Conservation (phyloP, 2,113 vertebrate genomes). For the Pangasianodon gigas region DNA sequence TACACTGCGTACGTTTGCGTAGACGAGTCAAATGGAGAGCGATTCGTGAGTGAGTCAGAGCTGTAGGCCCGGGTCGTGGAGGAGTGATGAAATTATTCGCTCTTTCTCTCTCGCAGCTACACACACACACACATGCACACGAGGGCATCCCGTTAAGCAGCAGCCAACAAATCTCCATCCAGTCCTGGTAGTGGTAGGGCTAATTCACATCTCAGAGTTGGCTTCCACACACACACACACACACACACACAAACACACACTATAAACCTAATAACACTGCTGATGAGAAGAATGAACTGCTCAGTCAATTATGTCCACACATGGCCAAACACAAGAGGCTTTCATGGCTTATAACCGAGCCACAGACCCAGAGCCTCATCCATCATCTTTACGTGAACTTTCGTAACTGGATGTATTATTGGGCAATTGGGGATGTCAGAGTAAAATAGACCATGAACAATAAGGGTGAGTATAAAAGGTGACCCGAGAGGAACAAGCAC, state of each 20-base stretch:
- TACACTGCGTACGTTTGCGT: constrained; percentile 16
- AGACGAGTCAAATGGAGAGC: constrained; percentile 32
- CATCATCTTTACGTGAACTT: constrained; percentile 34
- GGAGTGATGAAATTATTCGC: constrained; percentile 36
- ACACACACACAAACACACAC: not conserved
- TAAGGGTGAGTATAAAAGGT: not conserved
- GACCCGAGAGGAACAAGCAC: constrained; percentile 1
- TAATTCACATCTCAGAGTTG: constrained; percentile 18
- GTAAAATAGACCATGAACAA: constrained; percentile 19
- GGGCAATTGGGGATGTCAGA: constrained; percentile 5
- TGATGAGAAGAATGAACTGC: constrained; percentile 43
- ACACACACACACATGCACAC: constrained; percentile 38
- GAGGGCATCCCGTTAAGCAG: constrained; percentile 17
- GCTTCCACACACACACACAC: not conserved
- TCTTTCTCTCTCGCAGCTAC: not conserved
- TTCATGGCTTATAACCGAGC: constrained; percentile 28
- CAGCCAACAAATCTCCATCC: constrained; percentile 45
- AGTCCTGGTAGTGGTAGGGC: constrained; percentile 29
- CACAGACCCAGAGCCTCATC: constrained; percentile 17
- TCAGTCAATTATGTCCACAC: constrained; percentile 48
- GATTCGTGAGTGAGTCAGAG: constrained; percentile 41
- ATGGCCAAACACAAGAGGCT: constrained; percentile 42
- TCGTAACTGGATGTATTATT: constrained; percentile 22
- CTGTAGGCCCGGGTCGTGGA: constrained; percentile 31
- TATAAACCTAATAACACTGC: constrained; percentile 44